Evolutionary conservation across 2,113 vertebrate genomes (phyloP), one percentile per base, ranked within the genome.

Genomic region (Lampris megalopsis): DNA sequence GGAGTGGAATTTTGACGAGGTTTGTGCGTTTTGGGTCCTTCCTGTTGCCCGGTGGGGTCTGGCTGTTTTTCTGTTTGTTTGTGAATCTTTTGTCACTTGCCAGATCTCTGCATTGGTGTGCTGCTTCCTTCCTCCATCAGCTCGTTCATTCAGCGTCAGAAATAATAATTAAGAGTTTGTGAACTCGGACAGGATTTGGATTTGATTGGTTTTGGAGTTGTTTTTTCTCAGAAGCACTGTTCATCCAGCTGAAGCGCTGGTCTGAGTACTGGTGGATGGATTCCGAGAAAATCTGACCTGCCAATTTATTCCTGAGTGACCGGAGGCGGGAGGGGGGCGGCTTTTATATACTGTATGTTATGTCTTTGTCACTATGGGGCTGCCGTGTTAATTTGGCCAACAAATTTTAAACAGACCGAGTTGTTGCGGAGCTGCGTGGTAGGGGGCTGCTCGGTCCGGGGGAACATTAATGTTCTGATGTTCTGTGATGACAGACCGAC

Each of bases 241-340:
- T 57, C 35, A 71, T 67, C 48, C 71, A 86, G 78, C 63, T 41
- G 67, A 89, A 84, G 86, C 88, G 85, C 84, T 88, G 88, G 63
- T 92, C 82, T 88, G 81, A 71, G 87, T 86, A 81, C 64, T 74
- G 75, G 41, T 63, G 56, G 80, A 76, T 41, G 41, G 66, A 57
- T 8, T 62, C 49, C 54, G 58, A 49, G 67, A 6, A 10, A 58
- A 75, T 54, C 59, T 35, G 56, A 54, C 9, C 3, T 56, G 80
- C 63, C 89, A 84, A 90, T 89, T 89, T 86, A 89, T 91, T 86
- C 40, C 66, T 13, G 36, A 48, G 24, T 58, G 47, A 10, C 59
- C 37, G 61, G 35, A 59, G 1, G n/a, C 10, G 35, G 9, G 8
- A 6, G 1, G 3, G 4, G 3, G 4, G 8, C 5, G 1, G 9